These are phyloP conservation scores for Phalacrocorax pelagicus DNA, from an alignment of 2,113 vertebrate species.

Conservation along the genomic window DNA sequence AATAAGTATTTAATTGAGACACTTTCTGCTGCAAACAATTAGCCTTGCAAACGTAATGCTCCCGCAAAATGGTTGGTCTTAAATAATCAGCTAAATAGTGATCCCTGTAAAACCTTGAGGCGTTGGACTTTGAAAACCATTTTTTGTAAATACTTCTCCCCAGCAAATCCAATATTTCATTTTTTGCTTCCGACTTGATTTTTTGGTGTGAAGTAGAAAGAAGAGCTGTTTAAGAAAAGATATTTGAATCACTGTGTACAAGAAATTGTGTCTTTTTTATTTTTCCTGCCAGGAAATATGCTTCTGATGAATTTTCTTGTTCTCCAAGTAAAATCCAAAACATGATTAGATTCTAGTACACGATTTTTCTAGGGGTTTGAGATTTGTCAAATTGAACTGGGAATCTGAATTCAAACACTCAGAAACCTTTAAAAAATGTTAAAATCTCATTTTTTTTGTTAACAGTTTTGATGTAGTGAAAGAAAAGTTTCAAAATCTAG, in stretches of 20 bases:
- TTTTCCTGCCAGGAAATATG: neutral
- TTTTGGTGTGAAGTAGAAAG: neutral
- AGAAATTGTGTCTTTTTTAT: neutral
- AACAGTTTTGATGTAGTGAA: neutral
- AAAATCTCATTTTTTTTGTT: neutral
- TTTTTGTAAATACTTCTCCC: neutral
- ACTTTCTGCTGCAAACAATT: neutral
- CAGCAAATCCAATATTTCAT: accelerated
- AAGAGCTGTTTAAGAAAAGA: neutral
- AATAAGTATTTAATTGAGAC: neutral
- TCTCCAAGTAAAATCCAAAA: neutral
- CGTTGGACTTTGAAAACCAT: neutral
- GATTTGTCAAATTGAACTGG: neutral
- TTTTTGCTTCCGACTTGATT: neutral
- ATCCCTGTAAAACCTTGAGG: neutral
- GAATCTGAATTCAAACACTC: neutral
- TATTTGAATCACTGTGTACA: neutral
- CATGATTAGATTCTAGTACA: neutral
- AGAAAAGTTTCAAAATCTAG: neutral
- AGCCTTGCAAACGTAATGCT: neutral
- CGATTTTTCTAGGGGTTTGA: neutral
- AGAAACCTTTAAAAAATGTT: neutral
- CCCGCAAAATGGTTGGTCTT: neutral
- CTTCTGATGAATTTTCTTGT: neutral
- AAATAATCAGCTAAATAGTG: neutral